These are phyloP conservation scores for Leptinotarsa texana DNA, from an alignment of 1,140 invertebrate species.

Conservation along the genomic window DNA sequence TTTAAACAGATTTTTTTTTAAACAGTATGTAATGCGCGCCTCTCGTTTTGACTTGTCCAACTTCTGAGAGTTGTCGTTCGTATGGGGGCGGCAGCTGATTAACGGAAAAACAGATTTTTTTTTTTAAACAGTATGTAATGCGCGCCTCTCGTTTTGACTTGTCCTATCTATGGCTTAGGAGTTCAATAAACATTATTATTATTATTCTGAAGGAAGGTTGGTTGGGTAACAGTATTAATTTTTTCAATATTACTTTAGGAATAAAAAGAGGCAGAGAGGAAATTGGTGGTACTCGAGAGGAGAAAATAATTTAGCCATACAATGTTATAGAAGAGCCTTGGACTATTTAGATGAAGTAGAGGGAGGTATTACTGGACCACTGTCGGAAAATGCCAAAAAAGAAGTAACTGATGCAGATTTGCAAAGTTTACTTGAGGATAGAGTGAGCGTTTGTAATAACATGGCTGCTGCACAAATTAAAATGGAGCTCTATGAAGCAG, in stretches of 20 bases:
- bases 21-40: too few relatives aligned
- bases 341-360: constrained; percentile 77
- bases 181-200: too few relatives aligned
- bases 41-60: too few relatives aligned
- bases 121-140: too few relatives aligned
- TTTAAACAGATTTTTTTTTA: too few relatives aligned
- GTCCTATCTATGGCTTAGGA: too few relatives aligned
- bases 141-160: too few relatives aligned
- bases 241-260: constrained; percentile 58
- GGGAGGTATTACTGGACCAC: constrained; percentile 57
- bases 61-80: too few relatives aligned
- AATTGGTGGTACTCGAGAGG: constrained; percentile 86
- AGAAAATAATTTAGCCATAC: constrained; percentile 77
- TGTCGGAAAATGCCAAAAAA: constrained; percentile 36
- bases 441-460: constrained; percentile 86
- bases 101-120: too few relatives aligned
- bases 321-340: constrained; percentile 81
- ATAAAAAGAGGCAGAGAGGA: constrained; percentile 79
- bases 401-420: constrained; percentile 62
- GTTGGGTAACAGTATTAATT: too few relatives aligned
- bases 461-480: constrained; percentile 88
- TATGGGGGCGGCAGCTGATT: too few relatives aligned
- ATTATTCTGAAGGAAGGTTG: too few relatives aligned
- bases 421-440: constrained; percentile 71
- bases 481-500: constrained; percentile 79